A percentile compares a stretch with the other conserved stretches of the same genome.
phyloP scores from a whole-genome alignment of 2,797 vertebrate genomes.

The Coreius guichenoti region DNA sequence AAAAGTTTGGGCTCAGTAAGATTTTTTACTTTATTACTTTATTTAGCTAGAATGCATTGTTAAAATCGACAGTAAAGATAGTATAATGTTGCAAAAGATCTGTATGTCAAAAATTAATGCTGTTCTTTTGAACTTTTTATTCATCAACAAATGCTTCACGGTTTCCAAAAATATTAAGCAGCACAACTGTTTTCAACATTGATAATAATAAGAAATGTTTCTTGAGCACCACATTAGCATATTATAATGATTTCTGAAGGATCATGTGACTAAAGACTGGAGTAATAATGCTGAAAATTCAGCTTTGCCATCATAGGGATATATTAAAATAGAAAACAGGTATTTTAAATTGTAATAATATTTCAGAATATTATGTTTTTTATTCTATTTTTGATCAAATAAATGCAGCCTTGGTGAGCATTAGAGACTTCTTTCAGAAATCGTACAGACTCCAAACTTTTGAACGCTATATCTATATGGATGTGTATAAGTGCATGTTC shows the following conservation, averaged over 20 bases:
- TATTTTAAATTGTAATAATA: background rate
- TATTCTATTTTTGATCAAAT: background rate
- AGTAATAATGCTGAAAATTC: background rate
- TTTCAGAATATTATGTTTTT: background rate
- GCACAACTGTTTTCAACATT: background rate
- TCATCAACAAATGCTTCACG: too few species aligned
- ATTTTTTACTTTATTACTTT: background rate
- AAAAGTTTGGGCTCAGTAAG: background rate
- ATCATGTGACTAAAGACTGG: background rate
- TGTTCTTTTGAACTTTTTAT: too few species aligned
- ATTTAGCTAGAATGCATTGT: background rate
- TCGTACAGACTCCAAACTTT: background rate
- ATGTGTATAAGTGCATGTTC: constrained; percentile 14
- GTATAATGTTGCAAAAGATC: background rate
- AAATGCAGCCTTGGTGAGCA: background rate
- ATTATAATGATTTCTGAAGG: background rate
- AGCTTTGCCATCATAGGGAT: background rate
- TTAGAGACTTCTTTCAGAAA: background rate
- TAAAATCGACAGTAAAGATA: background rate
- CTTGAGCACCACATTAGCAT: background rate
- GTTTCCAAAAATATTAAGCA: too few species aligned
- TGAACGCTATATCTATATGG: constrained; percentile 2
- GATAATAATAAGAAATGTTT: background rate
- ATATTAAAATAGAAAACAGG: background rate
- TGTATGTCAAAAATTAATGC: too few species aligned